Base-by-base conservation (phyloP, 2,888 invertebrate species). In the Corbicula japonica region DNA sequence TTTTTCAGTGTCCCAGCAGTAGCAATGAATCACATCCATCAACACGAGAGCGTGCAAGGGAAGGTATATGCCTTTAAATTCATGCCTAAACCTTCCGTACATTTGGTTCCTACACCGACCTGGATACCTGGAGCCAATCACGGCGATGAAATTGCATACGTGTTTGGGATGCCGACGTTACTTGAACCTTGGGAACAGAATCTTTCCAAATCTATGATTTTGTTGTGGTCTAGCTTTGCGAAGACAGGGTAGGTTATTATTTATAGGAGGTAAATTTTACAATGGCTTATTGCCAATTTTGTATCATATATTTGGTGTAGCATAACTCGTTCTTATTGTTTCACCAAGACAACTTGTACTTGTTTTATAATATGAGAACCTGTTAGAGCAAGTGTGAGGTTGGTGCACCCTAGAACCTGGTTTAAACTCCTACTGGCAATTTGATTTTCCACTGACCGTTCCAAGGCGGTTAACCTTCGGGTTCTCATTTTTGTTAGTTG, bases 151-250 rank as follows among this genome's bases (percentile, higher is more conserved):
- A 10, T 30, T 15, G 12, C 32, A n/a, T 54, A 23, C n/a, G 30
- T 30, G 4, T n/a, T 32, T 1, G 54, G n/a, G 6, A 54, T 54
- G 2, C 30, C 28, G 2, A 18, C 2, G 12, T 30, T 54, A 32
- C 12, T 18, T 4, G 3, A 4, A n/a, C 30, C 15, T 12, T 54
- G 54, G 54, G 54, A 54, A 30, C 12, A 54, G 18, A 32, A 54
- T 18, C n/a, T 54, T 10, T 54, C 54, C 12, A 5, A 54, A 5
- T 2, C 12, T 5, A 28, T 30, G 30, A 30, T 54, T 28, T 10
- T 18, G n/a, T 54, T 32, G 15, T 54, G 54, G 54, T 54, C 54
- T 30, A 54, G 32, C 23, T 54, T 54, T 30, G 54, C 30, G 30
- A 54, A 54, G 32, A 23, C 54, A 6, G 54, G 54, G 54, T 50